Evolutionary conservation across 2,888 invertebrate genomes (phyloP).

Genomic region (Heliconius erato): DNA sequence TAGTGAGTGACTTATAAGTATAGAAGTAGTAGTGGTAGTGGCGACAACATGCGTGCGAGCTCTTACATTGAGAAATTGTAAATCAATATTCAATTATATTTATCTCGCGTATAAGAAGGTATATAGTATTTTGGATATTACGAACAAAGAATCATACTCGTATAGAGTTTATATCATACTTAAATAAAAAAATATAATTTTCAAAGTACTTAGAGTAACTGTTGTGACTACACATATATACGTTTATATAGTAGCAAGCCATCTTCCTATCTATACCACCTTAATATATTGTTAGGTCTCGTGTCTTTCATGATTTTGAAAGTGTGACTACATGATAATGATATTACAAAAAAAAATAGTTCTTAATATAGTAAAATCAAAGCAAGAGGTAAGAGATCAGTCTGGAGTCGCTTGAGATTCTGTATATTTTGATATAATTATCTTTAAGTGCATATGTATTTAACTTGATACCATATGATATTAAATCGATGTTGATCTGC

Average conservation of each 20-base stretch:
- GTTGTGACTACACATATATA: background rate
- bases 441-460: background rate
- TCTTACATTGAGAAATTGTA: background rate
- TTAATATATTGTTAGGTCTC: background rate
- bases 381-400: background rate
- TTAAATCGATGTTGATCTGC: background rate
- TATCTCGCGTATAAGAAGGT: background rate
- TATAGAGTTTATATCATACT: background rate
- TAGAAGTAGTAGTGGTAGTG: background rate
- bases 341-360: background rate
- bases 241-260: background rate
- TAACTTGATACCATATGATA: background rate
- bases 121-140: conserved; percentile 4
- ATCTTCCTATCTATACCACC: background rate
- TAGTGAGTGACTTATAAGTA: background rate
- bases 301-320: background rate
- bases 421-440: conserved; percentile 19
- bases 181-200: background rate
- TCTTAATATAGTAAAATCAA: background rate
- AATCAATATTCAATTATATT: background rate
- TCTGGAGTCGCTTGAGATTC: background rate
- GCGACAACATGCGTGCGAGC: background rate
- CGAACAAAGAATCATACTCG: background rate
- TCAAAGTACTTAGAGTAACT: background rate
- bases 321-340: background rate